Evolutionary conservation across 2,113 vertebrate species (phyloP).

Genomic region (Sander vitreus): DNA sequence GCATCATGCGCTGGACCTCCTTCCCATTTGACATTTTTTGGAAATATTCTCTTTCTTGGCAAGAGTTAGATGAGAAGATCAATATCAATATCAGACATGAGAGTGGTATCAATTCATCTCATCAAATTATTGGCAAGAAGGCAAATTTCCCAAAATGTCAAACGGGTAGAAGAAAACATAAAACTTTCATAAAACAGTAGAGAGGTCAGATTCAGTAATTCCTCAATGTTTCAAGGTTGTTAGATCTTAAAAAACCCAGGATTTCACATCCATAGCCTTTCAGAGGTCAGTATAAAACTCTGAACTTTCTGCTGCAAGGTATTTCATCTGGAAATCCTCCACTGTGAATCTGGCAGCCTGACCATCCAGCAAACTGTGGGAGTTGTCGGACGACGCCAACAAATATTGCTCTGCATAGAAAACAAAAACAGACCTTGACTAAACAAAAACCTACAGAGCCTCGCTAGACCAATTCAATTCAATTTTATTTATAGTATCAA

Average conservation of each 20-base stretch:
- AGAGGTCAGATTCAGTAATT: background rate
- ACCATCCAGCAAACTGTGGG: background rate
- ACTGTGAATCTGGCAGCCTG: constrained; percentile 12
- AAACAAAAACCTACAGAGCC: background rate
- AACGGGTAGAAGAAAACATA: background rate
- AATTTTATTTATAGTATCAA: too few species aligned
- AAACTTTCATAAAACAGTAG: background rate
- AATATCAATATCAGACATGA: background rate
- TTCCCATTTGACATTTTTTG: background rate
- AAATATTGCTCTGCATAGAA: background rate
- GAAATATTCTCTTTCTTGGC: background rate
- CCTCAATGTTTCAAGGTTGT: background rate
- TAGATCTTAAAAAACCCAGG: background rate
- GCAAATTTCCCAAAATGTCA: background rate
- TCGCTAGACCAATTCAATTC: background rate
- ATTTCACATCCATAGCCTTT: background rate
- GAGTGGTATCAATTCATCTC: background rate
- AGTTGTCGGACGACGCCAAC: constrained; percentile 5
- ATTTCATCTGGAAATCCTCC: background rate
- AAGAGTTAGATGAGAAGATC: background rate
- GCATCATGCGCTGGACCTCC: background rate
- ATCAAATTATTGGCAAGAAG: background rate
- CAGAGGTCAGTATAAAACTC: background rate
- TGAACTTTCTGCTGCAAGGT: background rate
- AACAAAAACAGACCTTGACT: background rate